Conservation (phyloP, 2,113 vertebrate species). For the Megalops atlanticus region DNA sequence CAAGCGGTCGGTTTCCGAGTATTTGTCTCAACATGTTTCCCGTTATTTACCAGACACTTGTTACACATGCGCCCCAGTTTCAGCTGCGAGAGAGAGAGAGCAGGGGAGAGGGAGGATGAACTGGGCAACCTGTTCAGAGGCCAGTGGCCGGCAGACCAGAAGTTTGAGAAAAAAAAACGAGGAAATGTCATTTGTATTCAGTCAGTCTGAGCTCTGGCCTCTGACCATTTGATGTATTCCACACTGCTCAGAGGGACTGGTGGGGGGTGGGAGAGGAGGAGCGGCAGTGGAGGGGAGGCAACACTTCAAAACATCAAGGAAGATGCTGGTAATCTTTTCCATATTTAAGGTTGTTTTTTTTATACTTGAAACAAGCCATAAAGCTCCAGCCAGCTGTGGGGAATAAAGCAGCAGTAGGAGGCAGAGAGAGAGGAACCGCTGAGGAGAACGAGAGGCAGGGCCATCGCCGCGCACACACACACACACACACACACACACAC, state of each 20-base stretch:
- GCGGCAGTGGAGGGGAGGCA: constrained; percentile 41
- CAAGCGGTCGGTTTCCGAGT: background rate
- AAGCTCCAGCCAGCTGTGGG: constrained; percentile 76
- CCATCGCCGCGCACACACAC: constrained; percentile 33
- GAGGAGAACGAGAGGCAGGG: constrained; percentile 35
- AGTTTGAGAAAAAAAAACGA: constrained; percentile 58
- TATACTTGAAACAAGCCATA: constrained; percentile 79
- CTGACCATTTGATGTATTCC: constrained; percentile 74
- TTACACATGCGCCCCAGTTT: background rate
- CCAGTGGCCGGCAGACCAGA: constrained; percentile 6
- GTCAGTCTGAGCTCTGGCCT: constrained; percentile 68
- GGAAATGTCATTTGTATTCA: constrained; percentile 69
- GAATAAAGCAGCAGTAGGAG: constrained; percentile 76
- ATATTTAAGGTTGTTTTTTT: constrained; percentile 79
- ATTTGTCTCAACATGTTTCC: background rate
- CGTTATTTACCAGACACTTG: background rate
- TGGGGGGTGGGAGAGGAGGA: constrained; percentile 40
- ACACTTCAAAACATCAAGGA: constrained; percentile 60
- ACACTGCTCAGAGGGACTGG: constrained; percentile 59
- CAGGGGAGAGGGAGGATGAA: background rate
- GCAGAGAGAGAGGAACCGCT: constrained; percentile 57
- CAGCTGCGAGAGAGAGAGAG: background rate
- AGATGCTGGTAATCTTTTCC: constrained; percentile 83
- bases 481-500: constrained; percentile 28
- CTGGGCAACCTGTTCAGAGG: background rate